Evolutionary conservation across 1,140 invertebrate species (phyloP).

Genomic region (Platorchestia sp.): DNA sequence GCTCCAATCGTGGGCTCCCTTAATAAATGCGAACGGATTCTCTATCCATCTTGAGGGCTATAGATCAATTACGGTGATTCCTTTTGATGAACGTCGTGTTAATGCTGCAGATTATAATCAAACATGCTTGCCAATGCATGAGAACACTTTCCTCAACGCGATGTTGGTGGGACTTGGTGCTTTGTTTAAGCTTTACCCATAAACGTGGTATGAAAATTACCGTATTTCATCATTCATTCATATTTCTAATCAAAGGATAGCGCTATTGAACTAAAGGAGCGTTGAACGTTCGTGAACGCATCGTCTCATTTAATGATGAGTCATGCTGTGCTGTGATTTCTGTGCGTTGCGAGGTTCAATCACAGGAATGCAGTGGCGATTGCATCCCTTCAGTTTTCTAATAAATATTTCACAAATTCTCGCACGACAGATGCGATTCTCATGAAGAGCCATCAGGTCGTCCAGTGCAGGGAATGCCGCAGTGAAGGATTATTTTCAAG

Average conservation of each 20-base stretch:
- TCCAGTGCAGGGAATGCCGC: background rate
- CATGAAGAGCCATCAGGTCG: background rate
- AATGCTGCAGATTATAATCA: background rate
- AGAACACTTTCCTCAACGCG: background rate
- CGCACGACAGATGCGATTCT: background rate
- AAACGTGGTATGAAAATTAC: background rate
- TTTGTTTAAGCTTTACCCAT: background rate
- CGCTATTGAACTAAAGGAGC: background rate
- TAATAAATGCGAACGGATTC: background rate
- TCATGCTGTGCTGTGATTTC: background rate
- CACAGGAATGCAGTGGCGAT: background rate
- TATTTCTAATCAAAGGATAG: background rate
- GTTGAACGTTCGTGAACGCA: background rate
- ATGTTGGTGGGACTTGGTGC: background rate
- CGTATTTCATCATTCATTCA: background rate
- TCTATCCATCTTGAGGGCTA: background rate
- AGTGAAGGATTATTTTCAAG: background rate
- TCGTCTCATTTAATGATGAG: background rate
- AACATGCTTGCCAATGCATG: background rate
- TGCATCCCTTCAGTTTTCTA: background rate
- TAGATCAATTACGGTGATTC: background rate
- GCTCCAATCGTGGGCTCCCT: background rate
- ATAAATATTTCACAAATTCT: background rate
- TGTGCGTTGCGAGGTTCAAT: background rate
- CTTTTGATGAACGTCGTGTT: background rate